A percentile compares a stretch with the other conserved stretches of the same genome.
Conservation (phyloP, 1,140 invertebrate species). For the Drosophila auraria region DNA sequence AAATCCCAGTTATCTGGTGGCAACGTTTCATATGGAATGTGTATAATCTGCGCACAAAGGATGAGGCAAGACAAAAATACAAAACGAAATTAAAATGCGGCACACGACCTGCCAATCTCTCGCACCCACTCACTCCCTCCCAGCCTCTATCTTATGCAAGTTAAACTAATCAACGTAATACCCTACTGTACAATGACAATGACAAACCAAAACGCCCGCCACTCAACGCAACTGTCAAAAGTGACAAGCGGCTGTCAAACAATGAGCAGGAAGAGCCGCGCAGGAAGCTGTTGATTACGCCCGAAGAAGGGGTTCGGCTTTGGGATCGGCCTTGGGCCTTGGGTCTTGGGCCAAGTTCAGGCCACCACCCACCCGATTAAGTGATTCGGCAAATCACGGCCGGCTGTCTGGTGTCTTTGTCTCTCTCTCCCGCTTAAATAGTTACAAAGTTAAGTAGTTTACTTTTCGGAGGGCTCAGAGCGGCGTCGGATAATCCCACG, state of each 20-base stretch:
- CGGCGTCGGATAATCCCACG: slow-evolving; percentile 61
- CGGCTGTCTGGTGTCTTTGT: slow-evolving; percentile 50
- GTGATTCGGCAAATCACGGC: slow-evolving; percentile 57
- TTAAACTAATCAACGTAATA: slow-evolving; percentile 80
- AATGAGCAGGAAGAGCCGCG: slow-evolving; percentile 60
- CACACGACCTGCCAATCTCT: slow-evolving; percentile 81
- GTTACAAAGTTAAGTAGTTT: slow-evolving; percentile 83
- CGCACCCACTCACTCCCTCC: slow-evolving; percentile 45
- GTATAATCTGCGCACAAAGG: slow-evolving; percentile 72
- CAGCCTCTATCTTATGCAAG: slow-evolving; percentile 52
- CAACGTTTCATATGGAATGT: slow-evolving; percentile 45
- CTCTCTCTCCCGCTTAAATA: slow-evolving; percentile 71
- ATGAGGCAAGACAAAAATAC: slow-evolving; percentile 64
- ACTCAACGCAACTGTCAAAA: slow-evolving; percentile 76
- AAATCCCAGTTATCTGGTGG: slow-evolving; percentile 48
- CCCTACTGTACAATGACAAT: slow-evolving; percentile 62
- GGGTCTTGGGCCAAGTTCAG: slow-evolving; percentile 4
- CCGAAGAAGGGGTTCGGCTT: slow-evolving; percentile 63
- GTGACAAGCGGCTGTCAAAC: slow-evolving; percentile 80
- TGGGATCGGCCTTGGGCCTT: slow-evolving; percentile 7
- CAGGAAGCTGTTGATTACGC: slow-evolving; percentile 74
- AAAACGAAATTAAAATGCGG: slow-evolving; percentile 82
- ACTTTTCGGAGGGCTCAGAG: slow-evolving; percentile 41
- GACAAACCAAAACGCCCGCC: slow-evolving; percentile 75
- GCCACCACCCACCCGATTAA: slow-evolving; percentile 47